Percentiles rank a stretch among this genome's conserved stretches.
phyloP scores from a whole-genome alignment of 2,113 vertebrate species.

The Pseudopipra pipra region DNA sequence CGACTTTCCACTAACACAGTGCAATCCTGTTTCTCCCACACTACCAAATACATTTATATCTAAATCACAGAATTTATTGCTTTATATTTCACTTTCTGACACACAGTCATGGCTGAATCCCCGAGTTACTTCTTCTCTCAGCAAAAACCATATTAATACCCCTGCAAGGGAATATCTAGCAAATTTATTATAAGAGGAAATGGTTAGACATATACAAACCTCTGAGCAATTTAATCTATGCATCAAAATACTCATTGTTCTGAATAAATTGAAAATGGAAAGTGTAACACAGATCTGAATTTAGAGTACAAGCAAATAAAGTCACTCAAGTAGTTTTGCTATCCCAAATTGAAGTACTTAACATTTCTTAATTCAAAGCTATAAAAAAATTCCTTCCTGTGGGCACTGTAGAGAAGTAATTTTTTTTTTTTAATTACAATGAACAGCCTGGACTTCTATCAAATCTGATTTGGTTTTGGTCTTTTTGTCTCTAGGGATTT shows the following conservation, averaged over 20 bases:
- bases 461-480: background rate
- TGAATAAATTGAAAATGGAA: background rate
- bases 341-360: background rate
- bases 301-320: slow-evolving; percentile 2
- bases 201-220: background rate
- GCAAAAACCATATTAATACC: background rate
- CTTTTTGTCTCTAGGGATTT: background rate
- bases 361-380: slow-evolving; percentile 22
- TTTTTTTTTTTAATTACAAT: background rate
- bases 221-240: slow-evolving; percentile 12
- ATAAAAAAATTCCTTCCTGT: background rate
- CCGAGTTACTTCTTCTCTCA: background rate
- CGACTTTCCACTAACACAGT: background rate
- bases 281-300: background rate
- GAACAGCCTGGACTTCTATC: background rate
- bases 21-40: background rate
- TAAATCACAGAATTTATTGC: background rate
- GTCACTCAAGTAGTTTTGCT: background rate
- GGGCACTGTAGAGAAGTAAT: background rate
- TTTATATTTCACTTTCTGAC: slow-evolving; percentile 19
- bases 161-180: background rate
- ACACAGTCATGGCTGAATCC: background rate
- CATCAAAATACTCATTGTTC: background rate
- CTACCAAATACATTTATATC: background rate
- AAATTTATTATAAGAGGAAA: slow-evolving; percentile 14